Evolutionary conservation across 2,888 invertebrate species (phyloP).

Genomic region (Sesamia inferens): DNA sequence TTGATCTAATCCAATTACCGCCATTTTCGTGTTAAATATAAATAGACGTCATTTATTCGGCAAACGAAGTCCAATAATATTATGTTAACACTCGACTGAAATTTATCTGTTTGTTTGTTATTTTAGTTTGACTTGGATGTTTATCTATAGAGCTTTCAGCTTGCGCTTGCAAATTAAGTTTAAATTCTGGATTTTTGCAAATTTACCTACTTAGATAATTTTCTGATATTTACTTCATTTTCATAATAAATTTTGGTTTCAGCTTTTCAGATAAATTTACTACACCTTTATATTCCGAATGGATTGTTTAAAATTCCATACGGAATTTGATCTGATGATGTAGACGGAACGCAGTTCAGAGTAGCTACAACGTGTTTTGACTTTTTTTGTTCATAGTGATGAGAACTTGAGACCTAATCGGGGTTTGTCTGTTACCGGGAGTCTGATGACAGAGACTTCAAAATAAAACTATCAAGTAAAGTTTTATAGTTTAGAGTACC

Average conservation of each 20-base stretch:
- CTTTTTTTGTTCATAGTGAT: not conserved
- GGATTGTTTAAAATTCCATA: not conserved
- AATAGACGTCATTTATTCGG: constrained; percentile 1
- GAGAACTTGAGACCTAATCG: not conserved
- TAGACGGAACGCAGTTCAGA: not conserved
- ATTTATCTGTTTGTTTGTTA: not conserved
- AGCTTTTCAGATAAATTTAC: not conserved
- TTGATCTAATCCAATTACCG: constrained; percentile 22
- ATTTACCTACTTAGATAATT: too few relatives aligned
- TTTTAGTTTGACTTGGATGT: not conserved
- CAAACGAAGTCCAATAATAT: not conserved
- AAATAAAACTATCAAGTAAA: too few relatives aligned
- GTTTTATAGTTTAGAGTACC: too few relatives aligned
- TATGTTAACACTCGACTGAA: not conserved
- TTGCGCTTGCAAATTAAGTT: not conserved
- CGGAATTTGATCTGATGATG: too few relatives aligned
- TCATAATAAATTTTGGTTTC: too few relatives aligned
- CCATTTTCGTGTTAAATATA: constrained; percentile 2
- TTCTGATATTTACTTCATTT: too few relatives aligned
- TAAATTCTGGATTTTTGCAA: not conserved
- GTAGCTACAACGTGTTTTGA: not conserved
- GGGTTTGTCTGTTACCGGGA: not conserved
- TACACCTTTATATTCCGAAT: not conserved
- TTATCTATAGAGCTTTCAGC: not conserved
- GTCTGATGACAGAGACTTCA: not conserved